Conservation (phyloP, 1,140 invertebrate species). For the Notospermus geniculatus region DNA sequence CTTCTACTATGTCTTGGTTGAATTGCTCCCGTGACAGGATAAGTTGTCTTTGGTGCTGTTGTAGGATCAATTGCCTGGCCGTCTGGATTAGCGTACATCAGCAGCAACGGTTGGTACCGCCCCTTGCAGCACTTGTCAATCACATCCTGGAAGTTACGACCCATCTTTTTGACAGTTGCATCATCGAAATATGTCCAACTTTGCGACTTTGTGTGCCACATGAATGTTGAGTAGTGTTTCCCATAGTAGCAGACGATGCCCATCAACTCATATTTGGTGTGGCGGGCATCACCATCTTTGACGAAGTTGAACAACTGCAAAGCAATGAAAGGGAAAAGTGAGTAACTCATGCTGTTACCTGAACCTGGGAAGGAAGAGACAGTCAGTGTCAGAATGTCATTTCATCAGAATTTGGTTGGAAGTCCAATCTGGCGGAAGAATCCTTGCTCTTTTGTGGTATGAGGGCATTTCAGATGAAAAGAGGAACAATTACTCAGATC, state of each 20-base stretch:
- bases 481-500: not conserved
- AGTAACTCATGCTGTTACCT: not conserved
- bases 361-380: not conserved
- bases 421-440: too few relatives aligned
- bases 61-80: constrained; percentile 37
- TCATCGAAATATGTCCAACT: constrained; percentile 97
- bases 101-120: constrained; percentile 84
- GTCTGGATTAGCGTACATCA: constrained; percentile 82
- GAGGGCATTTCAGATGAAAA: too few relatives aligned
- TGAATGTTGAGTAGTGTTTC: constrained; percentile 96
- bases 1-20: not conserved
- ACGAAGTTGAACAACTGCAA: constrained; percentile 76
- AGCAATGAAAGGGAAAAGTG: not conserved
- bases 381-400: too few relatives aligned
- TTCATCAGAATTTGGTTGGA: too few relatives aligned
- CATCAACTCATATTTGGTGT: constrained; percentile 80
- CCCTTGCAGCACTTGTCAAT: constrained; percentile 88
- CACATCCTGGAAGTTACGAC: constrained; percentile 83
- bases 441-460: too few relatives aligned
- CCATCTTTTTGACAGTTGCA: constrained; percentile 88
- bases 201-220: constrained; percentile 87
- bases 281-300: constrained; percentile 68
- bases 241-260: constrained; percentile 95
- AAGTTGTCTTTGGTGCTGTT: constrained; percentile 45
- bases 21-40: not conserved